These are phyloP conservation scores for Tamias sibiricus DNA, from an alignment of 2,113 vertebrate genomes.

Conservation along the genomic window DNA sequence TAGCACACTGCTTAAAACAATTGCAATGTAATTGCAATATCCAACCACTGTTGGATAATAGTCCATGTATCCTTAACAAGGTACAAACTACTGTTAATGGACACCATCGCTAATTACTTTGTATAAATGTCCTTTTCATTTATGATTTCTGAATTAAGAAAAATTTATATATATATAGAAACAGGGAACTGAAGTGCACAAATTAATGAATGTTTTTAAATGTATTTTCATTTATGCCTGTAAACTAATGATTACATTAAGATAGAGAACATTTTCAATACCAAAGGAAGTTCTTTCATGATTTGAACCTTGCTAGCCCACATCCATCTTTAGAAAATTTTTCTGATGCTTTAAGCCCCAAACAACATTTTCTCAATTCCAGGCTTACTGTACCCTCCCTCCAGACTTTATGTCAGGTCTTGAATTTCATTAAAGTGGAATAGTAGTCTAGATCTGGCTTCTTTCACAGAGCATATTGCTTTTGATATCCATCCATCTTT, in stretches of 20 bases:
- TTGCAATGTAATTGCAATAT: neutral
- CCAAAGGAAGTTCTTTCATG: neutral
- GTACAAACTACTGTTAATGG: neutral
- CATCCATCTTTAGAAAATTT: neutral
- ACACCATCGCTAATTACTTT: neutral
- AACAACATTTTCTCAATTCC: neutral
- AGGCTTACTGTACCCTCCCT: neutral
- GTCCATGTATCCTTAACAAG: neutral
- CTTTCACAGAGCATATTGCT: neutral
- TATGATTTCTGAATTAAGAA: neutral
- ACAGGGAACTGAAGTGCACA: neutral
- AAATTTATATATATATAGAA: neutral
- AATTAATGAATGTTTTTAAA: neutral
- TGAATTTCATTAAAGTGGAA: no score
- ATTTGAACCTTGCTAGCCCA: neutral
- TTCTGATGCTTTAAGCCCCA: neutral
- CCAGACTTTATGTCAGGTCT: neutral
- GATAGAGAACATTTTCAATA: neutral
- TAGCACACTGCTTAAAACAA: neutral
- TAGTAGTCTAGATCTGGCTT: neutral
- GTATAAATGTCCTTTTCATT: neutral
- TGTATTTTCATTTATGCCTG: neutral
- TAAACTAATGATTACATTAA: neutral
- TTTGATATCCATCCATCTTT: neutral
- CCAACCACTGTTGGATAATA: neutral